Evolutionary conservation across 2,888 invertebrate species (phyloP).

Genomic region (Oscheius sp.): DNA sequence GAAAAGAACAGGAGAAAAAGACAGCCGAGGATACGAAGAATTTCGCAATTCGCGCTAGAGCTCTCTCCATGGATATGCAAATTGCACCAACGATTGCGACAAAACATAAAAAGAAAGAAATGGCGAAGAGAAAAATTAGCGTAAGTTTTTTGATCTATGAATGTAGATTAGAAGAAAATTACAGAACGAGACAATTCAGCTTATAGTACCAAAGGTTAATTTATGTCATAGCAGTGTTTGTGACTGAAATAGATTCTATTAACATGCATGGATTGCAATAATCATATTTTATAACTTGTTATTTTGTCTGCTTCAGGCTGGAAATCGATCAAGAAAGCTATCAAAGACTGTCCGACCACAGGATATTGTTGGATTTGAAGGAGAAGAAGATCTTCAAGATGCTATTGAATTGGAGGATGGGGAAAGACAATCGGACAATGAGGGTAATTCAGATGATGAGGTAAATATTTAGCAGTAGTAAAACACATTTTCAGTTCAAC

Average conservation of each 20-base stretch:
- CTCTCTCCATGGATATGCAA: slow-evolving; percentile 69
- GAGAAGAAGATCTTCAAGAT: slow-evolving; percentile 57
- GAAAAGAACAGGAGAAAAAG: slow-evolving; percentile 33
- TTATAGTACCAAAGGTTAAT: slow-evolving; percentile 16
- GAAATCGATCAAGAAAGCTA: slow-evolving; percentile 51
- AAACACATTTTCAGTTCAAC: slow-evolving; percentile 2
- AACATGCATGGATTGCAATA: not conserved
- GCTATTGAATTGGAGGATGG: slow-evolving; percentile 26
- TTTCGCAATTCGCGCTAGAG: slow-evolving; percentile 33
- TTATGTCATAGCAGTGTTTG: not conserved
- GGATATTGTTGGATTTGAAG: slow-evolving; percentile 66
- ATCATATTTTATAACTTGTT: no score
- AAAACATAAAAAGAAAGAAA: slow-evolving; percentile 42
- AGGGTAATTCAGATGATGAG: slow-evolving; percentile 77
- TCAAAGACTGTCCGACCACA: slow-evolving; percentile 64
- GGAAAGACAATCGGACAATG: slow-evolving; percentile 37
- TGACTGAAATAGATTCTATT: no score
- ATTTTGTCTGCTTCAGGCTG: slow-evolving; percentile 39
- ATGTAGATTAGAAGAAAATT: not conserved
- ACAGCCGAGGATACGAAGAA: not conserved
- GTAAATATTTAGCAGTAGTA: slow-evolving; percentile 1
- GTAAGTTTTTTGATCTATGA: slow-evolving; percentile 3
- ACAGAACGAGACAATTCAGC: slow-evolving; percentile 16
- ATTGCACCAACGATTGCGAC: slow-evolving; percentile 52
- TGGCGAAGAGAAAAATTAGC: slow-evolving; percentile 39